Evolutionary conservation across 2,888 invertebrate species (phyloP), one percentile per base, ranked within the genome.

Genomic region (Baronia brevicornis): DNA sequence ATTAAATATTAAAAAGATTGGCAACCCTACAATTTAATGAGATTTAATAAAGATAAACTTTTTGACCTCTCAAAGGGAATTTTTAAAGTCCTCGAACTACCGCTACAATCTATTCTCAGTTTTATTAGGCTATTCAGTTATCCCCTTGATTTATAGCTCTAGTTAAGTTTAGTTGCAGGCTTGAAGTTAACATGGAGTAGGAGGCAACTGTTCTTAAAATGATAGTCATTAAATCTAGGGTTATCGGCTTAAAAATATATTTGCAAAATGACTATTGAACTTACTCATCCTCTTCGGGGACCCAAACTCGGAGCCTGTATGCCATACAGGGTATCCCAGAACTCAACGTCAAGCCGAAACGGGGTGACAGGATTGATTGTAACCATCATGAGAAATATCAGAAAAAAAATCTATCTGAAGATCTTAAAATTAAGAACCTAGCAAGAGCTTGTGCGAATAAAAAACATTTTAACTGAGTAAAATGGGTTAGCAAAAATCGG

Each of bases 71-170:
- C 13, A 19, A 20, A 30, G 21, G 11, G 19, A 28, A 14, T 19
- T 26, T 35, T 35, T 35, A 35, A 20, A 12, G 29, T 9, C 12
- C 12, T 11, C n/a, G 7, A 11, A 19, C 25, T 12, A 21, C 51
- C 13, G 23, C 22, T 22, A 38, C 41, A 36, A 38, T 46, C 48
- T 54, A 46, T 45, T 48, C 47, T 14, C 41, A 42, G n/a, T 52
- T 67, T 67, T 64, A 65, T 60, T 55, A 44, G 50, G 51, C 57
- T 47, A 54, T 66, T 55, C 42, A 49, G 51, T 54, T 50, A 52
- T 55, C 53, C 49, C 31, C 45, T 54, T 65, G 64, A 68, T 68
- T 68, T 65, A 68, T 61, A 28, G 8, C 36, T 31, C 38, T 36
- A 43, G 44, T 54, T 45, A 49, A 51, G 46, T 54, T 52, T 40